Conservation (phyloP, 2,113 vertebrate genomes). For the Sterna hirundo region DNA sequence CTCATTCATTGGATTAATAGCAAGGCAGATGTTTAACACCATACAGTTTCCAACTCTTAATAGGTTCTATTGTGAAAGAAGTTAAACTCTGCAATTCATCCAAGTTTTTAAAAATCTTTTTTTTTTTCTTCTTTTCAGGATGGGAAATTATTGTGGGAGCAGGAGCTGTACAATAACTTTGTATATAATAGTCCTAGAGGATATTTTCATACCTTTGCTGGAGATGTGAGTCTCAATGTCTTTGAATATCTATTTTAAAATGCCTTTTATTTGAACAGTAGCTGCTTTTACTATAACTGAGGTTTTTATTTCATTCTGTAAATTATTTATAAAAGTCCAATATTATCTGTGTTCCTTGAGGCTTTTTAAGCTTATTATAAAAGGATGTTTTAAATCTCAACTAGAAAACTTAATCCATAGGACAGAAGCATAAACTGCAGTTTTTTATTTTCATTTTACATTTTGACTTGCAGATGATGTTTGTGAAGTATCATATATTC, state of each 20-base stretch:
- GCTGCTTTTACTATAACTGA: not conserved
- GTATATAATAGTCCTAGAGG: conserved; percentile 88
- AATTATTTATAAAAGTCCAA: not conserved
- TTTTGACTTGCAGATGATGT: not conserved
- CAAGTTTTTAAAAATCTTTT: not conserved
- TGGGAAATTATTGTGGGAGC: conserved; percentile 91
- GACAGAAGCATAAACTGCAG: not conserved
- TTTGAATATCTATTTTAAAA: conserved; percentile 11
- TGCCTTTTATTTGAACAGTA: not conserved
- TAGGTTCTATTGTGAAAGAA: not conserved
- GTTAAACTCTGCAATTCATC: not conserved
- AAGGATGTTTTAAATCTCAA: not conserved
- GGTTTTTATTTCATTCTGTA: not conserved
- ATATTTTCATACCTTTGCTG: conserved; percentile 96
- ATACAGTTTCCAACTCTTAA: not conserved
- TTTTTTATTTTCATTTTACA: not conserved
- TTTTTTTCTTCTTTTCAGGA: conserved; percentile 78
- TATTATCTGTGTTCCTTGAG: not conserved
- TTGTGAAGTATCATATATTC: not conserved
- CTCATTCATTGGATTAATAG: not conserved
- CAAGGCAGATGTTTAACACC: not conserved
- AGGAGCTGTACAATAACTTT: conserved; percentile 98
- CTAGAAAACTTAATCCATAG: not conserved
- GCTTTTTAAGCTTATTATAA: not conserved
- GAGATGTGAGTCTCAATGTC: conserved; percentile 78